Conservation (phyloP, 2,888 invertebrate species). For the Halictus quadricinctus region DNA sequence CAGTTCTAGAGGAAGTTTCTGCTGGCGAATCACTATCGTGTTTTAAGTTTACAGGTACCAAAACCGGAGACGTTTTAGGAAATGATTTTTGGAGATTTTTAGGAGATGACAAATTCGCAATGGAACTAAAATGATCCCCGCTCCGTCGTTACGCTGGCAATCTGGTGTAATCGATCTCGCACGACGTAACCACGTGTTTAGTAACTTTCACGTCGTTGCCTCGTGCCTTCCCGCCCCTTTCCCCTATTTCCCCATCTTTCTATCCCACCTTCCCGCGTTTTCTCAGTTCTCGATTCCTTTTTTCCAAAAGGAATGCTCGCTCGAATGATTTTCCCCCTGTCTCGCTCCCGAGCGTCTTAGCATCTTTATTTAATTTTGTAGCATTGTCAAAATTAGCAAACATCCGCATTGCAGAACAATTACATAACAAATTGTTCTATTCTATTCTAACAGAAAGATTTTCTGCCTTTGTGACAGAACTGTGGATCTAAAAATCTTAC, state of each 20-base stretch:
- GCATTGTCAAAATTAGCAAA: too few relatives aligned
- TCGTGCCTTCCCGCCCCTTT: slow-evolving; percentile 11
- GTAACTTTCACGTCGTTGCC: slow-evolving; percentile 63
- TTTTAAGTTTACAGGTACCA: not conserved
- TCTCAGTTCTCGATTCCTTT: slow-evolving; percentile 3
- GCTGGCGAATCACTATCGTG: too few relatives aligned
- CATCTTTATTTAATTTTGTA: too few relatives aligned
- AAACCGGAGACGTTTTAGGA: not conserved
- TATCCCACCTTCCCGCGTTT: not conserved
- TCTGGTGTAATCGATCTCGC: slow-evolving; percentile 63
- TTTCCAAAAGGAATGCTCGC: slow-evolving; percentile 28
- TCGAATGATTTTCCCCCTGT: not conserved
- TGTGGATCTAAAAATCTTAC: too few relatives aligned
- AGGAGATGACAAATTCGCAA: not conserved
- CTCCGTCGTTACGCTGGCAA: slow-evolving; percentile 28
- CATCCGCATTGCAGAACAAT: too few relatives aligned
- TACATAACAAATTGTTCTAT: too few relatives aligned
- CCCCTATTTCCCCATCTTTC: not conserved
- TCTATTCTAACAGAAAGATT: too few relatives aligned
- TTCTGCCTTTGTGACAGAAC: too few relatives aligned
- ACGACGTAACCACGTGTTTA: slow-evolving; percentile 60
- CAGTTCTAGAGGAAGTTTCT: too few relatives aligned
- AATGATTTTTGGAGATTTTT: not conserved
- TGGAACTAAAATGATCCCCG: not conserved
- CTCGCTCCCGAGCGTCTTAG: not conserved